These are phyloP conservation scores for Nipponacmea schrenckii DNA, from an alignment of 2,888 invertebrate species.

Conservation along the genomic window DNA sequence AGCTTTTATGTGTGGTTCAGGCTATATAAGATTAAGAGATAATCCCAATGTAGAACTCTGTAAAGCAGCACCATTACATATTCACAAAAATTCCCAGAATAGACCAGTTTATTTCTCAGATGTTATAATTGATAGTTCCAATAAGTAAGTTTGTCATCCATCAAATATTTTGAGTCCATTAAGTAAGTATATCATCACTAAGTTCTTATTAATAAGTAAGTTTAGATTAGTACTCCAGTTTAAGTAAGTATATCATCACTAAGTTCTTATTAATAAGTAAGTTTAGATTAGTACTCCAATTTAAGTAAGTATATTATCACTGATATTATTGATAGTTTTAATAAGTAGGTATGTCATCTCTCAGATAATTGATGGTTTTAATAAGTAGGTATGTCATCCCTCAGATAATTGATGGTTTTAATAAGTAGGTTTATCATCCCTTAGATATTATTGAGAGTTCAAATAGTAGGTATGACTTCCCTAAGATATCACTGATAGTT, in stretches of 20 bases:
- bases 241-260: conserved; percentile 21
- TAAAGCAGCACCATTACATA: conserved; percentile 74
- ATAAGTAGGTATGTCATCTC: too few relatives aligned
- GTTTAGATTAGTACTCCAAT: too few relatives aligned
- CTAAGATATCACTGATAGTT: conserved; percentile 72
- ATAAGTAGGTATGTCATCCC: too few relatives aligned
- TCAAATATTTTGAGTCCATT: conserved; percentile 59
- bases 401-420: too few relatives aligned
- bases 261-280: background rate
- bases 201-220: conserved; percentile 60
- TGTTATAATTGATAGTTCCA: conserved; percentile 70
- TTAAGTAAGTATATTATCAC: too few relatives aligned
- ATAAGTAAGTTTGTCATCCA: conserved; percentile 27
- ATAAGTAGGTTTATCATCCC: conserved; percentile 52
- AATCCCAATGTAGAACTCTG: conserved; percentile 71
- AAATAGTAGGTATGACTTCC: conserved; percentile 72
- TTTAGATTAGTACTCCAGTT: background rate
- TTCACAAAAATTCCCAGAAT: conserved; percentile 70
- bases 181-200: conserved; percentile 23
- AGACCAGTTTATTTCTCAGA: conserved; percentile 75
- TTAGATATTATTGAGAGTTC: conserved; percentile 72
- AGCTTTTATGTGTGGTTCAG: conserved; percentile 75
- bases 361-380: too few relatives aligned
- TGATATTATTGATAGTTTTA: too few relatives aligned
- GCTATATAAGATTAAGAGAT: conserved; percentile 71